phyloP scores from a whole-genome alignment of 2,888 invertebrate genomes.

The Lucinisca nassula region DNA sequence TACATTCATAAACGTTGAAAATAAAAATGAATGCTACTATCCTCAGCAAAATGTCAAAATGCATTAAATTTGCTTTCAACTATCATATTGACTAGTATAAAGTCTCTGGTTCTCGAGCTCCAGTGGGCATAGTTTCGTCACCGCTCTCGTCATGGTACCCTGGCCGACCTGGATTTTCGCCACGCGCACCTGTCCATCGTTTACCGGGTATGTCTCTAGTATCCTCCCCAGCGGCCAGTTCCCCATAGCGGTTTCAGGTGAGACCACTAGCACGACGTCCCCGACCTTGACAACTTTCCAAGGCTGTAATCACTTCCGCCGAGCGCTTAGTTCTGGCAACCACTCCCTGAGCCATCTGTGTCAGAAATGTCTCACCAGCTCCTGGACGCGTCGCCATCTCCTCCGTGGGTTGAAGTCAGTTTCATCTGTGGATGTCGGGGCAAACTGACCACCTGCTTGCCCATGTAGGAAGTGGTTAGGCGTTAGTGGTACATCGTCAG shows the following conservation, averaged over 20 bases:
- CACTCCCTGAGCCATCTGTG: slow-evolving; percentile 50
- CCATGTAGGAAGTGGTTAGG: slow-evolving; percentile 42
- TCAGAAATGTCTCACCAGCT: slow-evolving; percentile 62
- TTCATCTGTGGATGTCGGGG: slow-evolving; percentile 44
- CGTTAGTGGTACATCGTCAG: slow-evolving; percentile 11
- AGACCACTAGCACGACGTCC: slow-evolving; percentile 49
- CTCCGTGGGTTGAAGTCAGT: background rate
- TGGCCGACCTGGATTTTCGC: slow-evolving; percentile 17
- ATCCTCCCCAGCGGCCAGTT: slow-evolving; percentile 53
- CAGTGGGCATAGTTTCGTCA: too few species aligned
- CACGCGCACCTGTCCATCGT: slow-evolving; percentile 35
- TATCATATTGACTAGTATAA: too few species aligned
- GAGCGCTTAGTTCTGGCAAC: slow-evolving; percentile 22
- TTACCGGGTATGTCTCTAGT: slow-evolving; percentile 20
- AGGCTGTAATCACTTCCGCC: slow-evolving; percentile 35
- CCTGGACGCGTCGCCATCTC: slow-evolving; percentile 58
- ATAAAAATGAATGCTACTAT: too few species aligned
- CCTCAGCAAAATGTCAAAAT: too few species aligned
- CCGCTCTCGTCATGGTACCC: too few species aligned
- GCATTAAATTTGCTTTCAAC: too few species aligned
- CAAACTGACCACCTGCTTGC: slow-evolving; percentile 64
- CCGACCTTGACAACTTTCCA: slow-evolving; percentile 14
- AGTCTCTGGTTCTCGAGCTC: too few species aligned
- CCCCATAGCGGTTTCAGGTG: slow-evolving; percentile 29
- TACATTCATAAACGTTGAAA: too few species aligned